Base-by-base conservation (phyloP, 2,888 invertebrate genomes). In the Silvanus unidentatus region DNA sequence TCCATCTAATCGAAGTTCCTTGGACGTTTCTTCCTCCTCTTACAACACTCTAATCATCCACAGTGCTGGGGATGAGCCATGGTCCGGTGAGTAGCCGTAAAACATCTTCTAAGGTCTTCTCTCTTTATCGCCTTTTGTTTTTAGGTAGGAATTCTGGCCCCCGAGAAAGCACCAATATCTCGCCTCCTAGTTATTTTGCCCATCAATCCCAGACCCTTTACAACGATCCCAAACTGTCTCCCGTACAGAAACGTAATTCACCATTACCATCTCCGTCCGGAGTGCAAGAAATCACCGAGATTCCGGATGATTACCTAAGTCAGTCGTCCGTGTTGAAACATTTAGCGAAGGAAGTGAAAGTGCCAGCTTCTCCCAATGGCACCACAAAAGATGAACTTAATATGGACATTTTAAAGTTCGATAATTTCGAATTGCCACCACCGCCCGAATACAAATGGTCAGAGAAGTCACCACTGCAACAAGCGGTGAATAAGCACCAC, bases 1-100 rank as follows among this genome's bases (percentile, higher is more conserved):
- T 53, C 76, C 75, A 45, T 73, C 73, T 16, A 85, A 85, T 65
- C 75, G 85, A 38, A 85, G 84, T 62, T 82, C 81, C 1, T 70
- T 85, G 57, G 86, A 86, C 66, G 83, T 85, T 2, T 86, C 86
- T 16, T 84, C 86, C 6, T 86, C 86, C 42, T 86, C 87, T 2
- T 89, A 88, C 65, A 88, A 88, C 64, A 89, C 89, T 10, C 77
- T 90, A 37, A 88, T 89, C 55, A 89, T 90, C 61, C 88, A 89
- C 66, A 86, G 80, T 64, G 79, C 79, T 27, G 78, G 82, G 55
- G 85, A 86, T 62, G 85, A 83, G 61, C 79, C 82, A 11, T 85
- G 86, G 85, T 79, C 81, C 43, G 80, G 75, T 70, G 70, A 4
- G 4, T 32, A 11, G 10, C n/a, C 12, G 10, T 22, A 22, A 22